A percentile compares a stretch with the other conserved stretches of the same genome.
These are phyloP conservation scores for Microplitis mediator DNA, from an alignment of 1,140 invertebrate species.

Conservation along the genomic window DNA sequence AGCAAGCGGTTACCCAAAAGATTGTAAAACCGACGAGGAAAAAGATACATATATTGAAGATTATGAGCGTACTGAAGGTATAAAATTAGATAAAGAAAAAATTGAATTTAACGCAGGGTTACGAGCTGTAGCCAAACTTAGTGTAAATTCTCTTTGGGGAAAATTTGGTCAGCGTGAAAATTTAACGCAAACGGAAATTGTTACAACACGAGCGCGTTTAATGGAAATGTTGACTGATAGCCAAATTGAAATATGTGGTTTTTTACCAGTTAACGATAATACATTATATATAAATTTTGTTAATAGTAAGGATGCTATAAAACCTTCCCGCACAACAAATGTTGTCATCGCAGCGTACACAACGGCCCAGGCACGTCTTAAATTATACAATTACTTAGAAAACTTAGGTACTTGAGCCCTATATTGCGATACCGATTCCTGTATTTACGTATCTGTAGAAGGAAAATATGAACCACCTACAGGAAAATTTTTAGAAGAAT, in stretches of 20 bases:
- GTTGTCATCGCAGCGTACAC: constrained; percentile 50
- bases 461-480: too few relatives aligned
- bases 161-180: constrained; percentile 39
- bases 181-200: constrained; percentile 36
- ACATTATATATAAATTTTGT: constrained; percentile 37
- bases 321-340: constrained; percentile 36
- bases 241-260: constrained; percentile 24
- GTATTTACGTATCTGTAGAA: too few relatives aligned
- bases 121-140: constrained; percentile 42
- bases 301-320: constrained; percentile 28
- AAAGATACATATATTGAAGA: constrained; percentile 29
- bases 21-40: constrained; percentile 36
- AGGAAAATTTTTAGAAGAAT: too few relatives aligned
- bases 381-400: constrained; percentile 51
- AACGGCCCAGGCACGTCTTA: constrained; percentile 52
- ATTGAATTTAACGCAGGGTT: constrained; percentile 51
- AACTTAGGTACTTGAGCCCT: constrained; percentile 42
- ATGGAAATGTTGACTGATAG: constrained; percentile 42
- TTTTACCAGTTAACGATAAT: constrained; percentile 37
- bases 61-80: constrained; percentile 40
- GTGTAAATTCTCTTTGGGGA: constrained; percentile 48
- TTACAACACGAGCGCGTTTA: constrained; percentile 36
- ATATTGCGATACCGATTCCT: constrained; percentile 59
- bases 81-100: constrained; percentile 45
- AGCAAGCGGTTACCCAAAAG: constrained; percentile 38